Percentiles rank a stretch among this genome's conserved stretches.
These are phyloP conservation scores for Cercopithecus mona DNA, from an alignment of 2,113 vertebrate species.

Conservation along the genomic window DNA sequence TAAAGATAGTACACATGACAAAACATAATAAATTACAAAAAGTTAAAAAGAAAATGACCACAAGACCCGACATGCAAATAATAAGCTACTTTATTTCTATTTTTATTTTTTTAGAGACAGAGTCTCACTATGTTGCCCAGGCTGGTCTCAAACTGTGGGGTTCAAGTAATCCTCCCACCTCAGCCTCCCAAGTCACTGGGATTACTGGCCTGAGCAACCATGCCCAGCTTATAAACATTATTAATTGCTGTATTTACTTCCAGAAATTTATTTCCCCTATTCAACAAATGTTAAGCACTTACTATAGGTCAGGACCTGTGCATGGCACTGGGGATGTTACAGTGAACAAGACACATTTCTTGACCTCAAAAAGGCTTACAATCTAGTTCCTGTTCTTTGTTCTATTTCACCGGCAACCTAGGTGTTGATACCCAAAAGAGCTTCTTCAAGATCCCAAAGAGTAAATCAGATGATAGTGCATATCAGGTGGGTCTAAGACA, in stretches of 20 bases:
- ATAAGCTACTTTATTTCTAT: too few species aligned
- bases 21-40: conserved; percentile 45
- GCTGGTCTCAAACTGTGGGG: too few species aligned
- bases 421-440: not conserved
- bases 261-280: not conserved
- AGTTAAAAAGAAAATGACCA: conserved; percentile 22
- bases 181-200: too few species aligned
- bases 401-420: not conserved
- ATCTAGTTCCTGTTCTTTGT: conserved; percentile 19
- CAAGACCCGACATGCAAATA: conserved; percentile 2
- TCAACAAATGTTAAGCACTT: not conserved
- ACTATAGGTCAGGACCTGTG: not conserved
- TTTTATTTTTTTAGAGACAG: too few species aligned
- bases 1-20: conserved; percentile 29
- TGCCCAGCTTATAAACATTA: not conserved
- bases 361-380: conserved; percentile 2
- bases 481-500: not conserved
- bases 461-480: not conserved
- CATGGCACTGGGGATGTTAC: not conserved
- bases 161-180: too few species aligned
- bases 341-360: not conserved
- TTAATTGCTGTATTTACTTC: conserved; percentile 32
- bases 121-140: too few species aligned
- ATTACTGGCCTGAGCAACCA: too few species aligned
- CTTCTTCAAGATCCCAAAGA: conserved; percentile 29